phyloP scores from a whole-genome alignment of 2,888 invertebrate genomes.

The Tipula helvola region DNA sequence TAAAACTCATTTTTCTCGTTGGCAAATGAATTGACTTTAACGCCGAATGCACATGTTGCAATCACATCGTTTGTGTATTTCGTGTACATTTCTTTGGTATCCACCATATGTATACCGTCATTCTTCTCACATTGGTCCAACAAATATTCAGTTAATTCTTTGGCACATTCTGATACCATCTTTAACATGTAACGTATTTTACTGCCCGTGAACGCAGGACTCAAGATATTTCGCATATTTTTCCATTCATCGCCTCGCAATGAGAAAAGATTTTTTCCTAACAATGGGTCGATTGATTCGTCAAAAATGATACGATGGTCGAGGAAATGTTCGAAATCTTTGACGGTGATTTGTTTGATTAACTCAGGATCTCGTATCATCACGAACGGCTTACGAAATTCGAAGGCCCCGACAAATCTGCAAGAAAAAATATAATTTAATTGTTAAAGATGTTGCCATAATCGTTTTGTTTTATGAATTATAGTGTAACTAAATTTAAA shows the following conservation, averaged over 20 bases:
- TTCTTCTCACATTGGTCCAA: slow-evolving; percentile 7
- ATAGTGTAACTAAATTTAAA: too few relatives aligned
- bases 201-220: not conserved
- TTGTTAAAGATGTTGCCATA: too few relatives aligned
- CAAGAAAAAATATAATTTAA: not conserved
- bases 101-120: too few relatives aligned
- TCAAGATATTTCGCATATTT: not conserved
- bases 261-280: slow-evolving; percentile 33
- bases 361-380: not conserved
- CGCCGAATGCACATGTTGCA: slow-evolving; percentile 23
- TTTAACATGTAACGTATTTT: not conserved
- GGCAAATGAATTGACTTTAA: too few relatives aligned
- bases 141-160: slow-evolving; percentile 11
- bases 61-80: slow-evolving; percentile 23
- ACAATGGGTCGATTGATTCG: slow-evolving; percentile 20
- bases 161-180: slow-evolving; percentile 27
- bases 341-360: not conserved
- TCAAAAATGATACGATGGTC: slow-evolving; percentile 36
- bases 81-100: slow-evolving; percentile 22
- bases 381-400: not conserved
- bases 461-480: too few relatives aligned
- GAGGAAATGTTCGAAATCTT: slow-evolving; percentile 16
- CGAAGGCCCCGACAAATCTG: slow-evolving; percentile 41
- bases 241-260: slow-evolving; percentile 32
- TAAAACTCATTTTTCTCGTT: slow-evolving; percentile 33